A percentile compares a stretch with the other conserved stretches of the same genome.
Evolutionary conservation across 2,113 vertebrate genomes (phyloP).

Genomic region (Daphoenositta chrysoptera): DNA sequence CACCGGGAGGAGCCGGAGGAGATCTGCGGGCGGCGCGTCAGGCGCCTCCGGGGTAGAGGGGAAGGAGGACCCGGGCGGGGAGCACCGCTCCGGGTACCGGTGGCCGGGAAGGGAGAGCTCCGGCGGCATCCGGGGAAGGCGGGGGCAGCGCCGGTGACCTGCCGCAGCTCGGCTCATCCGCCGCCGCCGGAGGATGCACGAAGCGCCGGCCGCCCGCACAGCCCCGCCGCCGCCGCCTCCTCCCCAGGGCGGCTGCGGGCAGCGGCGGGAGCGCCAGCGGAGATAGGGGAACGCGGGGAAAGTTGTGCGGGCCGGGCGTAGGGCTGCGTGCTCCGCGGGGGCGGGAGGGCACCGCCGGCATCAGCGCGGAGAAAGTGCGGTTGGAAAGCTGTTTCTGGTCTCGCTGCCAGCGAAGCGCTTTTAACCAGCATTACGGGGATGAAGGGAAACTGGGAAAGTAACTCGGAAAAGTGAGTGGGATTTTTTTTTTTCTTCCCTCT

Average conservation of each 20-base stretch:
- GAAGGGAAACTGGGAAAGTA: neutral
- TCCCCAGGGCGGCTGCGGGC: neutral
- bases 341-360: neutral
- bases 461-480: slow-evolving; percentile 15
- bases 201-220: neutral
- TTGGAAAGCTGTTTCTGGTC: neutral
- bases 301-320: neutral
- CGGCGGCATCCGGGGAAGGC: neutral
- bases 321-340: neutral
- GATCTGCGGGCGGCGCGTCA: neutral
- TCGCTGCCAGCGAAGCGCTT: neutral
- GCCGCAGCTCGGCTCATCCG: neutral
- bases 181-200: neutral
- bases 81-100: neutral
- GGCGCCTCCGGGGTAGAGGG: neutral
- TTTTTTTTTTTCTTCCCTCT: neutral
- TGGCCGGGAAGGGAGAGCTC: neutral
- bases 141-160: neutral
- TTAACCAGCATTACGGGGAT: neutral
- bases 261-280: neutral
- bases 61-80: neutral
- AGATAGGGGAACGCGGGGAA: neutral
- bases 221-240: neutral
- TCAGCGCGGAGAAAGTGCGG: neutral
- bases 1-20: slow-evolving; percentile 13